Conservation (phyloP, 2,888 invertebrate genomes). For the Anorthoa munda region DNA sequence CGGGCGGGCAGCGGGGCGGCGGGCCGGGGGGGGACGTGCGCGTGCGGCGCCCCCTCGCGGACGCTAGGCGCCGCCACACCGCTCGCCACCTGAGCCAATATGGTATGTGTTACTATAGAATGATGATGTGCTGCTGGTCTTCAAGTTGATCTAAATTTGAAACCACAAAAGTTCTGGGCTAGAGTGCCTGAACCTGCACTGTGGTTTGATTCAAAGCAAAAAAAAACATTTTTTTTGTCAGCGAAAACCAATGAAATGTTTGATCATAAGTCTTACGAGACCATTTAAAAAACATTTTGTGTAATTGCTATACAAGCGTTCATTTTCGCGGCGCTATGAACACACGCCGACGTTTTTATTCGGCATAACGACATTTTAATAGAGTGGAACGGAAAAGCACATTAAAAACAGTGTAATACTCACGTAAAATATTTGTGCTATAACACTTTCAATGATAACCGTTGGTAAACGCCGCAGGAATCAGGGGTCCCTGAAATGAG, state of each 20-base stretch:
- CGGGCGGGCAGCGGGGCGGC: slow-evolving; percentile 66
- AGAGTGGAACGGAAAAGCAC: slow-evolving; percentile 76
- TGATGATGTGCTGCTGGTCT: background rate
- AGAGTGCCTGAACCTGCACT: background rate
- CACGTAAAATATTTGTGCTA: slow-evolving; percentile 90
- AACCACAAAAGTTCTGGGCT: background rate
- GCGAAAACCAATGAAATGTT: slow-evolving; percentile 36
- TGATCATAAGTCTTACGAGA: slow-evolving; percentile 68
- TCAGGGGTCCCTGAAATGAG: slow-evolving; percentile 97
- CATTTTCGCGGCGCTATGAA: slow-evolving; percentile 77
- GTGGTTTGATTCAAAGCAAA: background rate
- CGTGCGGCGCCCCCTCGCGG: slow-evolving; percentile 65
- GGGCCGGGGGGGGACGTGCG: slow-evolving; percentile 64
- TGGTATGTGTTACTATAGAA: slow-evolving; percentile 3
- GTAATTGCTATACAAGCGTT: slow-evolving; percentile 75
- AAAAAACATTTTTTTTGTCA: background rate
- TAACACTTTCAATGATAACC: slow-evolving; percentile 97
- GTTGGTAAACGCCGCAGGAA: slow-evolving; percentile 99
- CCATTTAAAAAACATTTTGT: slow-evolving; percentile 79
- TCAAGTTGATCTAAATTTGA: background rate
- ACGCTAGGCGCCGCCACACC: slow-evolving; percentile 87
- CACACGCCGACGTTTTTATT: slow-evolving; percentile 79
- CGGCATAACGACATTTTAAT: slow-evolving; percentile 84
- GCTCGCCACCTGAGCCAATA: slow-evolving; percentile 86
- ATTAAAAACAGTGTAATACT: slow-evolving; percentile 83